phyloP scores from a whole-genome alignment of 2,888 invertebrate species.

The Vanessa cardui region DNA sequence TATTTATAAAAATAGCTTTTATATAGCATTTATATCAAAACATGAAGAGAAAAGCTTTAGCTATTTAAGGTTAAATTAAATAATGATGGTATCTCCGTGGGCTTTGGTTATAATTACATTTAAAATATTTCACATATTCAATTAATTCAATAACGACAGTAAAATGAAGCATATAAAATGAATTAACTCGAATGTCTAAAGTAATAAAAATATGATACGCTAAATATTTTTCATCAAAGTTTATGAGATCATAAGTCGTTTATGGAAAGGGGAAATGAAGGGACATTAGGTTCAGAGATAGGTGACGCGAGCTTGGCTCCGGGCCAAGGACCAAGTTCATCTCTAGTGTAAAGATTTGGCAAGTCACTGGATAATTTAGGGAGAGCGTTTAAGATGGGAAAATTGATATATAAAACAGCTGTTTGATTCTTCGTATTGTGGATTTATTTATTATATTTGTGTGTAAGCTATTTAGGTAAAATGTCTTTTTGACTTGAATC shows the following conservation, averaged over 20 bases:
- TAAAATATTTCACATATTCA: too few species aligned
- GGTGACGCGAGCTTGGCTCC: conserved; percentile 41
- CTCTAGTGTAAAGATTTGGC: conserved; percentile 41
- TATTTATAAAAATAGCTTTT: too few species aligned
- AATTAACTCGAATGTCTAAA: not conserved
- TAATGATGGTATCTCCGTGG: too few species aligned
- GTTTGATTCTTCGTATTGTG: not conserved
- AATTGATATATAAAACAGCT: conserved; percentile 25
- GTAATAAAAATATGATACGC: conserved; percentile 15
- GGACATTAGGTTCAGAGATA: conserved; percentile 43
- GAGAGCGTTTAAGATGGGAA: conserved; percentile 24
- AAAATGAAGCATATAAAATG: not conserved
- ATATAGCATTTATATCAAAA: too few species aligned
- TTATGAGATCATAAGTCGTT: conserved; percentile 34
- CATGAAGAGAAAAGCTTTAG: too few species aligned
- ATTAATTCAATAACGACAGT: too few species aligned
- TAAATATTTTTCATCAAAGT: conserved; percentile 33
- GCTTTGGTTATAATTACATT: too few species aligned
- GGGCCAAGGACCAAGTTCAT: conserved; percentile 40
- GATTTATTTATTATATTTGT: not conserved
- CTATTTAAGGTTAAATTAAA: too few species aligned
- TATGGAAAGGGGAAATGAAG: conserved; percentile 41
- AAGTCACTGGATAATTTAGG: conserved; percentile 35
- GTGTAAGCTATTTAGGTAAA: too few species aligned
- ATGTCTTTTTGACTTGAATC: too few species aligned